Percentiles rank a stretch among this genome's conserved stretches.
Conservation (phyloP, 2,888 invertebrate genomes). For the Erebia ligea region DNA sequence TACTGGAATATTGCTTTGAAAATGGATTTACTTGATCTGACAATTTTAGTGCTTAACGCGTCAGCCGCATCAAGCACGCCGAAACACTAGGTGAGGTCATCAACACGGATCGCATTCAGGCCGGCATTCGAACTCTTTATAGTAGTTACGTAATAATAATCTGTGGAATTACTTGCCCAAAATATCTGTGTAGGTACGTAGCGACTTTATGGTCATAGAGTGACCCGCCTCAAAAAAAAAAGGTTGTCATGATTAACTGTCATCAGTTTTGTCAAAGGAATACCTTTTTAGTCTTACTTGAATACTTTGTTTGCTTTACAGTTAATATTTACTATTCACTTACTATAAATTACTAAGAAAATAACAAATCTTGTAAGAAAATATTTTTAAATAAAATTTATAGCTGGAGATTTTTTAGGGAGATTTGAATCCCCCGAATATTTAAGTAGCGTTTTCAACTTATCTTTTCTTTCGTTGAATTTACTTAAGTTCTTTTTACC, state of each 20-base stretch:
- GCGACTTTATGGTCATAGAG: background rate
- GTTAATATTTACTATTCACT: background rate
- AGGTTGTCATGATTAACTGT: no score
- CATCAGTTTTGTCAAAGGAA: slow-evolving; percentile 12
- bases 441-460: background rate
- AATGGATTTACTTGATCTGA: no score
- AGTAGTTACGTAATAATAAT: no score
- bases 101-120: no score
- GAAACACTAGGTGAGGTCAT: no score
- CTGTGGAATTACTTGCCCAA: no score
- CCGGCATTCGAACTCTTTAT: no score
- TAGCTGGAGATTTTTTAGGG: no score
- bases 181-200: no score
- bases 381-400: background rate
- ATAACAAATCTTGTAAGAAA: background rate
- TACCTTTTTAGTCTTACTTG: slow-evolving; percentile 10
- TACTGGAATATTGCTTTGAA: no score
- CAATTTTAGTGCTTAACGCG: background rate
- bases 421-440: background rate
- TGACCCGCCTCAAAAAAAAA: background rate
- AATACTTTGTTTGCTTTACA: background rate
- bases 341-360: background rate
- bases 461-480: background rate
- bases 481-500: no score
- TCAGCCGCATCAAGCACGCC: background rate